Evolutionary conservation across 2,888 invertebrate genomes (phyloP), one percentile per base, ranked within the genome.

Genomic region (Salpingus planirostris): DNA sequence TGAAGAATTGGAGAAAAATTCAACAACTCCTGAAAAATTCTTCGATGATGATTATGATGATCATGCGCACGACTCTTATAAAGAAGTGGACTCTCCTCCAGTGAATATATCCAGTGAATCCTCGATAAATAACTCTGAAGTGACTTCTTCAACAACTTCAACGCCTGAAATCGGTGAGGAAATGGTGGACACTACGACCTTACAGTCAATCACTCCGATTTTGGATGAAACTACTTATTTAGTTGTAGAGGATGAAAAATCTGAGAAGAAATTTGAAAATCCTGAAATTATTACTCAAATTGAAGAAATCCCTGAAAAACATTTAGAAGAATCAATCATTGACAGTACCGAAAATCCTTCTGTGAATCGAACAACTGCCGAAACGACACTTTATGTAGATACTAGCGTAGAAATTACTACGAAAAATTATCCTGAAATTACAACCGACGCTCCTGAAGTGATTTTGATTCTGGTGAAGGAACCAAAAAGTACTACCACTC

Each of bases 291-390:
- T 2, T 22, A 24, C 25, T 3, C 5, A 24, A 25, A 11, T 13
- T 3, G 25, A 25, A 25, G 12, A 13, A 3, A 25, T 12, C 6
- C 3, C 25, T 13, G 26, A 26, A 2, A n/a, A 13, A 13, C 13
- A n/a, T 11, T 8, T 8, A 21, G 24, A 24, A 11, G 28, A 28
- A 3, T 13, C 18, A 11, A 21, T 21, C 14, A 28, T 18, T 28
- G 21, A 15, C 15, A n/a, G 13, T 26, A 26, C 13, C 11, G 11
- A 24, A 18, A 18, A 18, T 18, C 18, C 18, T 18, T 18, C 8
- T 8, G 18, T 6, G 8, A 8, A 18, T 8, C 18, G 8, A 18
- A 18, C 18, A 18, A 6, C 18, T 18, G 8, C 18, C 5, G 18
- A 18, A 8, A 18, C 18, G 18, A 18, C 8, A 18, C 5, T 8